Conservation (phyloP, 2,797 vertebrate genomes). For the Acrossocheilus fasciatus region DNA sequence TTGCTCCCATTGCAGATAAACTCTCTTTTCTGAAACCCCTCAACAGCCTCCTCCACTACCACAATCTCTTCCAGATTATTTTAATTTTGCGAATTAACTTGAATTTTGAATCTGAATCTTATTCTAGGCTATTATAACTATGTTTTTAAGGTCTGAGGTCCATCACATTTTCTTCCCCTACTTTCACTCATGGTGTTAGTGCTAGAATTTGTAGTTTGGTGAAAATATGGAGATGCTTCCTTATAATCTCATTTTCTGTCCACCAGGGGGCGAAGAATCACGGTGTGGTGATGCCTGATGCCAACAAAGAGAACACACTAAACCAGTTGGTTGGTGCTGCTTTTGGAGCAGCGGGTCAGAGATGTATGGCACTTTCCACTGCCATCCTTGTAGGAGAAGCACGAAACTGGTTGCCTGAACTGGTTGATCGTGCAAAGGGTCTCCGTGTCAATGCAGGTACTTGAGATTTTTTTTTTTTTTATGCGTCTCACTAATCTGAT, state of each 20-base stretch:
- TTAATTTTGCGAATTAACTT: background rate
- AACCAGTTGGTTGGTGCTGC: constrained; percentile 97
- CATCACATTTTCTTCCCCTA: background rate
- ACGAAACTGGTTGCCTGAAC: constrained; percentile 90
- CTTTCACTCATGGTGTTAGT: background rate
- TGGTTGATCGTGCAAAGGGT: constrained; percentile 90
- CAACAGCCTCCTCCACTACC: background rate
- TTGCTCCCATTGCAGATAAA: background rate
- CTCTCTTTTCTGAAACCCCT: background rate
- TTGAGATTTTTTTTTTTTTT: background rate
- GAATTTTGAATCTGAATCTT: background rate
- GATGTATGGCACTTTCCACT: constrained; percentile 97
- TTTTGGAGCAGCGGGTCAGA: constrained; percentile 95
- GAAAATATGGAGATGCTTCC: background rate
- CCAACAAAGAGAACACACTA: constrained; percentile 97
- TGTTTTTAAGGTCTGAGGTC: background rate
- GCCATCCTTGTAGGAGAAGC: constrained; percentile 92
- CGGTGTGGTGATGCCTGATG: constrained; percentile 97
- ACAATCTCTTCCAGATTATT: background rate
- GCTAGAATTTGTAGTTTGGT: background rate
- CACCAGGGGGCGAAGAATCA: constrained; percentile 96
- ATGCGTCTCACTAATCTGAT: background rate
- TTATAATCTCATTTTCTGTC: constrained; percentile 55
- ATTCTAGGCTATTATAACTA: background rate
- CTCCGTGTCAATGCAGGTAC: constrained; percentile 93